Conservation (phyloP, 2,888 invertebrate genomes). For the Formica aserva region DNA sequence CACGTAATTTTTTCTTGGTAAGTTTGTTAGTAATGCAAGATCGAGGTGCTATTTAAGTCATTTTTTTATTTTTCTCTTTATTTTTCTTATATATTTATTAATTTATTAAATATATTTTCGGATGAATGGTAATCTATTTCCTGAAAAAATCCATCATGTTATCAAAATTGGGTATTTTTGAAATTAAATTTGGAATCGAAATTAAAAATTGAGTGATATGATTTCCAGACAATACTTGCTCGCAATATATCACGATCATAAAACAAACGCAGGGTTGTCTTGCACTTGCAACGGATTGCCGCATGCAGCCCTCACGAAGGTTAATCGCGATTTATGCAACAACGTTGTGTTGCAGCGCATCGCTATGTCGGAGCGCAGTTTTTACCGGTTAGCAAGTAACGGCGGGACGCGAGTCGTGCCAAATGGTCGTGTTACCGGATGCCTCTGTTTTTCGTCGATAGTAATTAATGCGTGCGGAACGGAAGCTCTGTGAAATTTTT, state of each 20-base stretch:
- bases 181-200: background rate
- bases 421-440: conserved; percentile 73
- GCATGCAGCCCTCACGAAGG: conserved; percentile 44
- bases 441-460: conserved; percentile 59
- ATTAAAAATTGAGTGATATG: background rate
- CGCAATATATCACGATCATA: background rate
- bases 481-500: conserved; percentile 37
- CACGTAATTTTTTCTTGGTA: background rate
- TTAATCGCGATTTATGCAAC: conserved; percentile 73
- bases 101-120: background rate
- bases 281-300: conserved; percentile 30
- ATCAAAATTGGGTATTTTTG: background rate
- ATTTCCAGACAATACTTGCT: background rate
- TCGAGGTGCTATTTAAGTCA: background rate
- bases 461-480: conserved; percentile 67
- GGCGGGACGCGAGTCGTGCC: conserved; percentile 70
- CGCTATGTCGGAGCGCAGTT: conserved; percentile 30
- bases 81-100: background rate
- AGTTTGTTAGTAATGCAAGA: background rate
- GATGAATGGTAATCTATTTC: background rate
- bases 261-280: conserved; percentile 6
- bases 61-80: background rate
- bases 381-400: conserved; percentile 56
- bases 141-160: background rate
- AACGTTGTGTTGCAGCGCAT: conserved; percentile 31